Percentiles rank a stretch among this genome's conserved stretches.
Evolutionary conservation across 2,797 vertebrate species (phyloP).

Genomic region (Euthynnus affinis): DNA sequence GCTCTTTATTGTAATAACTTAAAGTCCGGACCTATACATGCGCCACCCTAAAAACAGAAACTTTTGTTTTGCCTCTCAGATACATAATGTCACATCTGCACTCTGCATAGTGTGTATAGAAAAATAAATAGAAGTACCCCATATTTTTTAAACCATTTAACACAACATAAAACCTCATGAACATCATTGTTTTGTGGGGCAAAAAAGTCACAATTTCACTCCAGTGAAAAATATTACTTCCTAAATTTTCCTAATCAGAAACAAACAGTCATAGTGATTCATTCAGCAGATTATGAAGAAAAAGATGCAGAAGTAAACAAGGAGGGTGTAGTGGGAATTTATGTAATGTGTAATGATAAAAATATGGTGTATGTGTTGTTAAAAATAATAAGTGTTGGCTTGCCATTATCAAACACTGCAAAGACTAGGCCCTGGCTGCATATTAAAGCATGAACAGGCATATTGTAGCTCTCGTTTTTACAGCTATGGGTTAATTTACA

Average conservation of each 20-base stretch:
- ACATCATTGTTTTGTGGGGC: background rate
- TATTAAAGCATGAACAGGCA: background rate
- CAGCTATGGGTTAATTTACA: constrained; percentile 7
- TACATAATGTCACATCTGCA: background rate
- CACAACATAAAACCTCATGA: background rate
- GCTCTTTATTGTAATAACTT: background rate
- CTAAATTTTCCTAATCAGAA: constrained; percentile 55
- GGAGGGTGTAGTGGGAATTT: constrained; percentile 43
- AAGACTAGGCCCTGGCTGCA: background rate
- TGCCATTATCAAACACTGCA: background rate
- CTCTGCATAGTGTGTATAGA: background rate
- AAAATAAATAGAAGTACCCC: too few species aligned
- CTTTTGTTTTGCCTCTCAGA: background rate
- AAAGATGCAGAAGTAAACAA: constrained; percentile 58
- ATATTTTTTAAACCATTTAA: background rate
- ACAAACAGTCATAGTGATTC: constrained; percentile 58
- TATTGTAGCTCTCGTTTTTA: constrained; percentile 17
- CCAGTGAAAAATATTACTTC: constrained; percentile 48
- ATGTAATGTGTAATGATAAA: constrained; percentile 65
- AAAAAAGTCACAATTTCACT: background rate
- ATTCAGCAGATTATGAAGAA: constrained; percentile 19
- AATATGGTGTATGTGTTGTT: constrained; percentile 50
- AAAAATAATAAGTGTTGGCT: constrained; percentile 40
- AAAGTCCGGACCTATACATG: background rate
- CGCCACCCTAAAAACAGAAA: background rate